These are phyloP conservation scores for Ochotona princeps DNA, from an alignment of 2,113 vertebrate species.

Conservation along the genomic window DNA sequence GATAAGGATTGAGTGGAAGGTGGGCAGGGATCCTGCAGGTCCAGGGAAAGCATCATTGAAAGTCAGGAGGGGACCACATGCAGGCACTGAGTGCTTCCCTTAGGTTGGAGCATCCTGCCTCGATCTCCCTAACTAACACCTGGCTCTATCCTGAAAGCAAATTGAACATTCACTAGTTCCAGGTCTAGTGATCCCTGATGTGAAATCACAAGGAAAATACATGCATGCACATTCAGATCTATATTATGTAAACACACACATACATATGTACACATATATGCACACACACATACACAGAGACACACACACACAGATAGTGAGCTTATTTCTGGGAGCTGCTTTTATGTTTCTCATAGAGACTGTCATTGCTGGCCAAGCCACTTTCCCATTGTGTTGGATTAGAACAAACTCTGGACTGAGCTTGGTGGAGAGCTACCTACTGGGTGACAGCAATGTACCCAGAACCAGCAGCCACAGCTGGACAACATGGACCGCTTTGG, in stretches of 20 bases:
- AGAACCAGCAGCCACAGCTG: background rate
- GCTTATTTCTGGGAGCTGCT: background rate
- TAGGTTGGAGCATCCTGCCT: background rate
- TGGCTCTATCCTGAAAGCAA: background rate
- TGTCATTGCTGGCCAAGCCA: background rate
- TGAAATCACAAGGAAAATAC: background rate
- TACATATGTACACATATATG: too few species aligned
- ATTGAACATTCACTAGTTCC: background rate
- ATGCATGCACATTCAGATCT: background rate
- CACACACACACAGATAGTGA: too few species aligned
- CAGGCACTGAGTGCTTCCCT: background rate
- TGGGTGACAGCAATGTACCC: background rate
- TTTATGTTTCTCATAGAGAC: background rate
- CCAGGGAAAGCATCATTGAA: background rate
- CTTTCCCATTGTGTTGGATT: background rate
- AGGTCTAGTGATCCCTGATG: background rate
- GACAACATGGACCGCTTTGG: background rate
- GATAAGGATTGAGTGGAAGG: background rate
- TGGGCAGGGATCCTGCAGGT: background rate
- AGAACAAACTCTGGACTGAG: background rate
- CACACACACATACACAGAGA: too few species aligned
- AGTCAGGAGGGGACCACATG: background rate
- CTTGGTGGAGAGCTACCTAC: background rate
- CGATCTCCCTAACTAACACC: background rate
- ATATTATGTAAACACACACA: too few species aligned